phyloP scores from a whole-genome alignment of 2,113 vertebrate species.

The Varanus komodoensis region DNA sequence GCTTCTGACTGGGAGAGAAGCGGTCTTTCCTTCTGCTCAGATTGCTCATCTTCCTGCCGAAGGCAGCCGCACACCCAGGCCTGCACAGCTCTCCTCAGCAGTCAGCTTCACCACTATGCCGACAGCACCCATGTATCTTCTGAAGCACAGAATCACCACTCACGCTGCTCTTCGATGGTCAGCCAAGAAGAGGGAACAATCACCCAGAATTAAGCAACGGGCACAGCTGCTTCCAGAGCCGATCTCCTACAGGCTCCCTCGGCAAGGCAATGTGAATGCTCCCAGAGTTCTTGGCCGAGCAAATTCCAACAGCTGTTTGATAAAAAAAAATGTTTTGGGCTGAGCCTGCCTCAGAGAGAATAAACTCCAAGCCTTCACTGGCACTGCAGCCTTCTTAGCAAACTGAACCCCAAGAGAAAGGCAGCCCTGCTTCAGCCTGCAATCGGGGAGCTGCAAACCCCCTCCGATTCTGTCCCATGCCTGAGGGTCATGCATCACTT shows the following conservation, averaged over 20 bases:
- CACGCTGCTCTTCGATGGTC: background rate
- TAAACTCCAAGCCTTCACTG: background rate
- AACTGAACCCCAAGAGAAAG: background rate
- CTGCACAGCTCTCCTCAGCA: background rate
- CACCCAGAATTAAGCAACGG: background rate
- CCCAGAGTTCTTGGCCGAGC: background rate
- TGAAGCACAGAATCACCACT: background rate
- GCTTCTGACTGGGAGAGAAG: background rate
- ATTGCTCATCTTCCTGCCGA: constrained; percentile 17
- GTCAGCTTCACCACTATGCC: background rate
- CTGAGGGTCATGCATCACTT: background rate
- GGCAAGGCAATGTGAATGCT: background rate
- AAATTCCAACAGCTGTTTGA: background rate
- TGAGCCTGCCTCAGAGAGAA: background rate
- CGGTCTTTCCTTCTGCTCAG: background rate
- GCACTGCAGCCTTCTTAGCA: background rate
- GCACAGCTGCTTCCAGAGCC: background rate
- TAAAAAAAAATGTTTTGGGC: background rate
- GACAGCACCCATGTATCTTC: too few relatives aligned
- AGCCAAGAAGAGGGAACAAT: background rate
- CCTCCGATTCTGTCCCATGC: background rate
- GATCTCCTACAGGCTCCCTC: background rate
- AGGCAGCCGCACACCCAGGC: background rate
- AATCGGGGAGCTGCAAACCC: background rate
- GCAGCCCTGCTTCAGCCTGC: background rate